Evolutionary conservation across 2,888 invertebrate species (phyloP), one percentile per base, ranked within the genome.

Genomic region (Lacanobia wlatinum): DNA sequence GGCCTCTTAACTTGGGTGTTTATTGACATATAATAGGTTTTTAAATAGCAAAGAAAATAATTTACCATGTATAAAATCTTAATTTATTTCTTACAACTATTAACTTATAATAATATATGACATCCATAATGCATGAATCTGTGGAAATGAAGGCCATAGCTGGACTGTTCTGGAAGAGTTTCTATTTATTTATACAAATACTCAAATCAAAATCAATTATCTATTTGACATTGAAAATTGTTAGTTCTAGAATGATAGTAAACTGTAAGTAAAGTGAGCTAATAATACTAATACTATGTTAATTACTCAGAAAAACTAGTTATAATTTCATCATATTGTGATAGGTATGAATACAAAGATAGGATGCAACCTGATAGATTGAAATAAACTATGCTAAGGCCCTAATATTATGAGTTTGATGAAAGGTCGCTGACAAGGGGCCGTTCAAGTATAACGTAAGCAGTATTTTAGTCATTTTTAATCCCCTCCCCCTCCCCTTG

Each of bases 71-170:
- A 60, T 21, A 72, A 73, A 73, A 67, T 58, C 71, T 80, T 83
- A 76, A 76, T 78, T 72, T 78, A 80, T 81, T 81, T 50, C 67
- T 73, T 77, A 78, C 2, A 73, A 60, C 61, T 78, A 78, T 53
- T 46, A 10, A 62, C 73, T 62, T 78, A 78, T 4, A 59, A 65
- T 7, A n/a, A n/a, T 59, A 62, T 5, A 50, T n/a, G 38, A 72
- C 8, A 70, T 76, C n/a, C 56, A 58, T 53, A 43, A 21, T 53
- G 9, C 46, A 28, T 48, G 38, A 4, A n/a, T 50, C 16, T 14
- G 16, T 43, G 23, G 67, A 34, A 40, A 58, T 52, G 50, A 74
- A 58, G n/a, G 23, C 43, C 43, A 46, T 21, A 23, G 55, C 4
- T 16, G 14, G 38, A 61, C 8, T 23, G 23, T 34, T 34, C 34